Evolutionary conservation across 2,113 vertebrate species (phyloP).

Genomic region (Cervus canadensis): DNA sequence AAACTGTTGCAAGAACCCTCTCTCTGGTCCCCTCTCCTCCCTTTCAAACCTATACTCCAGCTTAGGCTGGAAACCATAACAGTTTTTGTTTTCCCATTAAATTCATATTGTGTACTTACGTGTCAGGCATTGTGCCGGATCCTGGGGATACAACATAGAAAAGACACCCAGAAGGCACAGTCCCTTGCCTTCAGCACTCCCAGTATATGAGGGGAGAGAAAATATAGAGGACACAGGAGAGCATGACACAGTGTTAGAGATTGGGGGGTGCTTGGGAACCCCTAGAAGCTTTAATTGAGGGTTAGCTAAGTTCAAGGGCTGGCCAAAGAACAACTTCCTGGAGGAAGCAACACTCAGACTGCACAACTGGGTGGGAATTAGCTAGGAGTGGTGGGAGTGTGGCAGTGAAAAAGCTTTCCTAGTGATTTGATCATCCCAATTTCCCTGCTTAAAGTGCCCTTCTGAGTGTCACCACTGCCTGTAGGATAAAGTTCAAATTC

Average conservation of each 20-base stretch:
- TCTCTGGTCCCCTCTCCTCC: background rate
- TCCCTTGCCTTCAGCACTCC: background rate
- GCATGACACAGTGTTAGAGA: background rate
- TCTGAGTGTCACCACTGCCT: background rate
- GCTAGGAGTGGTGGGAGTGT: background rate
- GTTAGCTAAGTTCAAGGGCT: background rate
- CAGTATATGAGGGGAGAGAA: background rate
- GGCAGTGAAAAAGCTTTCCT: background rate
- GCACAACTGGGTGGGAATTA: background rate
- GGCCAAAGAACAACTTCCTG: background rate
- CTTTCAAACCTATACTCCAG: background rate
- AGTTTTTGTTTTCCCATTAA: background rate
- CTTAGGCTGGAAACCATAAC: background rate
- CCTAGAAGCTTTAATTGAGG: background rate
- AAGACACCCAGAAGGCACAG: background rate
- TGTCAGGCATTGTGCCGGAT: background rate
- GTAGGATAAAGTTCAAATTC: slow-evolving; percentile 23
- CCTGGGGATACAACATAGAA: background rate
- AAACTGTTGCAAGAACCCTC: background rate
- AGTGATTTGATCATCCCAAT: background rate
- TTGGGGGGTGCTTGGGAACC: background rate
- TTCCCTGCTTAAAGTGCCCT: background rate
- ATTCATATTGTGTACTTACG: background rate
- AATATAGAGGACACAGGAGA: background rate
- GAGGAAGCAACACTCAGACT: background rate